Evolutionary conservation across 2,113 vertebrate genomes (phyloP).

Genomic region (Plectropomus leopardus): DNA sequence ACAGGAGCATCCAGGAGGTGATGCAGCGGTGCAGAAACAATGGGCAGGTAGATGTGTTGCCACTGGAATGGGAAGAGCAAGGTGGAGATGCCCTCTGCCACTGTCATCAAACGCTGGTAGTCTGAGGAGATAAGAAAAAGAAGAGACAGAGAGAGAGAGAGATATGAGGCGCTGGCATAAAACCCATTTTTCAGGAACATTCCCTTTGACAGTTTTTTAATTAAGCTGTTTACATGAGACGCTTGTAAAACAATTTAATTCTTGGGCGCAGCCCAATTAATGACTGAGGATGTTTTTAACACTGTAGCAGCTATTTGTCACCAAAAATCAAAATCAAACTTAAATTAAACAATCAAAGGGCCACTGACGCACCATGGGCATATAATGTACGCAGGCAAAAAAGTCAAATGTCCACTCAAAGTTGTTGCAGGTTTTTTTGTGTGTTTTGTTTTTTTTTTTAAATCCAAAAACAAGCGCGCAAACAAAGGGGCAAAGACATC

Average conservation of each 20-base stretch:
- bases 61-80: slow-evolving; percentile 98
- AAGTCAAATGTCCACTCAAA: too few species aligned
- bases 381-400: too few species aligned
- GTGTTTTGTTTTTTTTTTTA: too few species aligned
- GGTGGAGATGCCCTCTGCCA: slow-evolving; percentile 93
- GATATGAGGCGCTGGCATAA: neutral
- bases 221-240: neutral
- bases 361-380: too few species aligned
- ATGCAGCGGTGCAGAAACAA: slow-evolving; percentile 93
- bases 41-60: slow-evolving; percentile 98
- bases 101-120: slow-evolving; percentile 96
- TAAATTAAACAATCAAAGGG: too few species aligned
- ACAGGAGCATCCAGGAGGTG: slow-evolving; percentile 98
- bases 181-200: neutral
- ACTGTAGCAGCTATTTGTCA: too few species aligned
- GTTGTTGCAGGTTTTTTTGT: too few species aligned
- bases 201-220: neutral
- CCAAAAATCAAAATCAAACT: too few species aligned
- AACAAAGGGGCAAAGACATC: too few species aligned
- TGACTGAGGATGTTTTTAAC: neutral
- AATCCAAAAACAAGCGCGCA: too few species aligned
- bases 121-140: slow-evolving; percentile 80
- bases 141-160: slow-evolving; percentile 7
- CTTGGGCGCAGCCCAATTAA: neutral
- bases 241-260: neutral